Evolutionary conservation across 1,140 invertebrate species (phyloP), one percentile per base, ranked within the genome.

Genomic region (Frieseomelitta varia): DNA sequence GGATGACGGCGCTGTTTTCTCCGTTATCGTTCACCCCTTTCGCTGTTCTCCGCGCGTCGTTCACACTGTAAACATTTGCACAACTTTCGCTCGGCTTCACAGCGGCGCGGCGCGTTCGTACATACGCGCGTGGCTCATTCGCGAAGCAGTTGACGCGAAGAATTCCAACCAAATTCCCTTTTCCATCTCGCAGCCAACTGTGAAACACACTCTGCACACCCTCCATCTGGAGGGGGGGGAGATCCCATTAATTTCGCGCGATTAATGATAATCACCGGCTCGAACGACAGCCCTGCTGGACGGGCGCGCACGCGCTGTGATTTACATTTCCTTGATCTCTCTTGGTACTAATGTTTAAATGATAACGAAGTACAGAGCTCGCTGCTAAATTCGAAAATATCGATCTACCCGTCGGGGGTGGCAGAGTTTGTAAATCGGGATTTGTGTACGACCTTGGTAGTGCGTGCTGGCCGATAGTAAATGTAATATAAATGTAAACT

Each of bases 31-130:
- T n/a, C n/a, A n/a, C n/a, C n/a, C n/a, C n/a, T n/a, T n/a, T n/a
- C n/a, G n/a, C n/a, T n/a, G n/a, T n/a, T n/a, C n/a, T n/a, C 39
- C 69, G 21, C 30, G 53, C 73, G 65, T 63, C 69, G 81, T 87
- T 90, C 87, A 87, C 39, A 87, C 51, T 68, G 79, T 85, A 90
- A 90, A 90, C 79, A 89, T 89, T 90, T 89, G 76, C 82, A 77
- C 82, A 90, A 90, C 85, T 89, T 90, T 90, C 79, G 63, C 79
- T 67, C 84, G 55, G 76, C 76, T 68, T 67, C 30, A 30, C 1
- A 30, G 2, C 30, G 30, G 51, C 19, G 12, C 80, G 55, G 6
- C 24, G 67, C 51, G 39, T 56, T 61, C 30, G 53, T 58, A 71
- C 30, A 39, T 58, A 71, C 30, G 30, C 2, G 30, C 30, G 30